A percentile compares a stretch with the other conserved stretches of the same genome.
These are phyloP conservation scores for Halcyon leucocephala DNA, from an alignment of 2,797 vertebrate species.

Conservation along the genomic window DNA sequence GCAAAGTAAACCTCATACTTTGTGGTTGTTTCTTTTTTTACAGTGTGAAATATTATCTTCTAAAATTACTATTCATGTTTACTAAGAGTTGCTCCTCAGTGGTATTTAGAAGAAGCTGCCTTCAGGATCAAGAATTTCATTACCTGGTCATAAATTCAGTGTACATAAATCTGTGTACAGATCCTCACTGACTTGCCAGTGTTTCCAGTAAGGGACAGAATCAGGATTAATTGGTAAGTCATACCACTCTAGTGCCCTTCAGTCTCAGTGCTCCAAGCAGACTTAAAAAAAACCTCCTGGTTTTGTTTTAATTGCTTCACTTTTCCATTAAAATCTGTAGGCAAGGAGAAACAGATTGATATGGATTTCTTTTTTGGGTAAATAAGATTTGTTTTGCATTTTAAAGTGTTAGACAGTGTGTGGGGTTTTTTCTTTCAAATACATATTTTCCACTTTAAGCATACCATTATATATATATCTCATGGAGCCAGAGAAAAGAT, in stretches of 20 bases:
- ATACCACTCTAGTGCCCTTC: neutral
- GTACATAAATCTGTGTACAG: neutral
- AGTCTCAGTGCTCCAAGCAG: neutral
- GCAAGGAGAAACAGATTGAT: slow-evolving; percentile 2
- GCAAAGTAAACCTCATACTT: neutral
- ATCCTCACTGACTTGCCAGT: neutral
- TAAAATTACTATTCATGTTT: neutral
- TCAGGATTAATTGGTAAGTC: neutral
- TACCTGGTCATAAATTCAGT: neutral
- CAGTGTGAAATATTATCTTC: neutral
- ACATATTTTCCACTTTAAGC: slow-evolving; percentile 46
- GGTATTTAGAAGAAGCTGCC: neutral
- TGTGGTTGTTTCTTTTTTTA: neutral
- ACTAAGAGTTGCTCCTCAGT: neutral
- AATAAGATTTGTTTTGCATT: slow-evolving; percentile 59
- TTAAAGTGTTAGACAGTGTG: neutral
- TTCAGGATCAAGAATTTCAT: slow-evolving; percentile 10
- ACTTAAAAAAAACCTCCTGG: neutral
- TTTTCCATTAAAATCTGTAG: slow-evolving; percentile 23
- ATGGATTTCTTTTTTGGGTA: slow-evolving; percentile 17
- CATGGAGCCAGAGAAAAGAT: slow-evolving; percentile 54
- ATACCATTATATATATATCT: slow-evolving; percentile 51
- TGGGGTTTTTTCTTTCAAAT: neutral
- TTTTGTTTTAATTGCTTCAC: slow-evolving; percentile 17
- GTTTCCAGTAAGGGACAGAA: neutral